Percentiles rank a stretch among this genome's conserved stretches.
Evolutionary conservation across 2,888 invertebrate species (phyloP).

Genomic region (Machimus rusticus): DNA sequence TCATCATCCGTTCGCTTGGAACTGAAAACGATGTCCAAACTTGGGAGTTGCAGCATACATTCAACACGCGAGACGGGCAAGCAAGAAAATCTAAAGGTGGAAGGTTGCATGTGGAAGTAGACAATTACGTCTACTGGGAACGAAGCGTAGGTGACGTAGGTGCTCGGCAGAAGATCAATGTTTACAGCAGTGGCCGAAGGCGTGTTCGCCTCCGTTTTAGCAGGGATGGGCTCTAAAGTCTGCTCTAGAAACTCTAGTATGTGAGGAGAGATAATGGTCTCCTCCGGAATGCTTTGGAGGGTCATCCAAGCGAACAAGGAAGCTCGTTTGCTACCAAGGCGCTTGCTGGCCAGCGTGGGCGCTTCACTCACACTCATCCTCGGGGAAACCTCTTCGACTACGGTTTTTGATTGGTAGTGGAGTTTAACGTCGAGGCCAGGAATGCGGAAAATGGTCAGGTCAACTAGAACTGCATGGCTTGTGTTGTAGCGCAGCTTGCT

Average conservation of each 20-base stretch:
- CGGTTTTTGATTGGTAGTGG: conserved; percentile 81
- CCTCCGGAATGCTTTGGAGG: conserved; percentile 95
- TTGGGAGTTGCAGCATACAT: conserved; percentile 93
- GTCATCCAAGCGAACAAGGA: conserved; percentile 95
- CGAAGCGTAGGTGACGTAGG: conserved; percentile 86
- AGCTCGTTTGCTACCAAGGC: conserved; percentile 81
- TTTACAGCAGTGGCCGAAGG: conserved; percentile 61
- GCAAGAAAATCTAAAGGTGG: conserved; percentile 95
- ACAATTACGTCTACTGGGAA: conserved; percentile 99
- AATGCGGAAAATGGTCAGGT: conserved; percentile 88
- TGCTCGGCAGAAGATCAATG: conserved; percentile 70
- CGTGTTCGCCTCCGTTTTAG: conserved; percentile 64
- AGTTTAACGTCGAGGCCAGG: conserved; percentile 91
- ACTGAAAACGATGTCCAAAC: conserved; percentile 96
- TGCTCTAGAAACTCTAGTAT: conserved; percentile 97
- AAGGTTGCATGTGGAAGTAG: conserved; percentile 97
- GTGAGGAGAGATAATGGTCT: conserved; percentile 96
- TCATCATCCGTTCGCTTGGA: conserved; percentile 85
- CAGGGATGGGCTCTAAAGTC: conserved; percentile 93
- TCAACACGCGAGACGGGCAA: conserved; percentile 94
- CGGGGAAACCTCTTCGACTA: conserved; percentile 68
- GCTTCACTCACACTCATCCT: conserved; percentile 57
- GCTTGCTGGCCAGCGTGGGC: conserved; percentile 60
- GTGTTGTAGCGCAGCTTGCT: conserved; percentile 62
- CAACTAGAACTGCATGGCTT: conserved; percentile 68